Evolutionary conservation across 2,888 invertebrate species (phyloP).

Genomic region (Latheticus oryzae): DNA sequence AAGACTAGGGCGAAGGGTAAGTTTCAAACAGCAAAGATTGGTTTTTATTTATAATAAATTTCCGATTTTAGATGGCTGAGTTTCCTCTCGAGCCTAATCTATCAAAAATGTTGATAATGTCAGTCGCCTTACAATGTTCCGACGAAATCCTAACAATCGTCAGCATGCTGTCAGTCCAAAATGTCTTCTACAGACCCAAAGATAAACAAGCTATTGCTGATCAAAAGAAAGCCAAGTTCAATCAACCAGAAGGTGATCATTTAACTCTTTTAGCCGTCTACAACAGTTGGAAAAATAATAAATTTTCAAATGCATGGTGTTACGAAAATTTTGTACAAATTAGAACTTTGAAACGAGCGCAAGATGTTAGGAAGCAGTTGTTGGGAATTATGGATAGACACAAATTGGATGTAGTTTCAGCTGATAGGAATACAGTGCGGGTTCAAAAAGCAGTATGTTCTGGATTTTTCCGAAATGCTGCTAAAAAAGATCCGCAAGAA

Average conservation of each 20-base stretch:
- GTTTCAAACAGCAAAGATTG: slow-evolving; percentile 47
- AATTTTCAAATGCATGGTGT: slow-evolving; percentile 99
- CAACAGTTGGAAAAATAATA: slow-evolving; percentile 99
- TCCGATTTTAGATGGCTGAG: slow-evolving; percentile 88
- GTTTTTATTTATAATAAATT: background rate
- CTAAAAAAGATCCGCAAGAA: slow-evolving; percentile 99
- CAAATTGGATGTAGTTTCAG: slow-evolving; percentile 95
- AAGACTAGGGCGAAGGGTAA: slow-evolving; percentile 79
- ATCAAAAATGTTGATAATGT: slow-evolving; percentile 99
- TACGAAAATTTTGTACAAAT: slow-evolving; percentile 99
- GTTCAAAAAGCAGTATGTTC: slow-evolving; percentile 98
- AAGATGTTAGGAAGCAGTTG: slow-evolving; percentile 97
- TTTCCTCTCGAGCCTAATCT: slow-evolving; percentile 98
- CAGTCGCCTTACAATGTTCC: slow-evolving; percentile 95
- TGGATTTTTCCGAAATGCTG: slow-evolving; percentile 98
- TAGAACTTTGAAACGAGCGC: slow-evolving; percentile 94
- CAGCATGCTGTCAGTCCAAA: slow-evolving; percentile 98
- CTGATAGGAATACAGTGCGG: slow-evolving; percentile 93
- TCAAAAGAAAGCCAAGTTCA: slow-evolving; percentile 99
- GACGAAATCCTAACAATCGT: slow-evolving; percentile 99
- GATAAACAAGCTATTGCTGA: slow-evolving; percentile 97
- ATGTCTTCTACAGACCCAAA: slow-evolving; percentile 95
- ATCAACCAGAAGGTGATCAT: slow-evolving; percentile 99
- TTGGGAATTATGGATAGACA: slow-evolving; percentile 98
- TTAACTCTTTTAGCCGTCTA: slow-evolving; percentile 97